Evolutionary conservation across 2,797 vertebrate species (phyloP), one percentile per base, ranked within the genome.

Genomic region (Cuniculus paca): DNA sequence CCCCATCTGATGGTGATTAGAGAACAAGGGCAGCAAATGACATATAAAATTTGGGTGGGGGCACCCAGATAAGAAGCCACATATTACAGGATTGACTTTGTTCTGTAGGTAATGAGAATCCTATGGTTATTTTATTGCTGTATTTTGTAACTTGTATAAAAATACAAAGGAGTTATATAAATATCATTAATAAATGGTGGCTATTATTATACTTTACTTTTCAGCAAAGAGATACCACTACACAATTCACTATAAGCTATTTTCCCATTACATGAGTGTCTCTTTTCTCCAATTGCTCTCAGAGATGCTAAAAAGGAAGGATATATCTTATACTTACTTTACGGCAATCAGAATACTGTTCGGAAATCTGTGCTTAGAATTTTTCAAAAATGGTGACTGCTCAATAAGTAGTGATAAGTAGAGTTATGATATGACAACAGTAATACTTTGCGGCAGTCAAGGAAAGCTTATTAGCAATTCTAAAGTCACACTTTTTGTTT

Each of bases 121-220:
- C n/a, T 61, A n/a, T 54, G 9, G n/a, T 68, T 80, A 34, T 68
- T 83, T 72, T 48, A 80, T 24, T 28, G 48, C 48, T 70, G 8
- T 68, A 83, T 72, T 96, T 90, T 58, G 93, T 3, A 80, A 93
- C 14, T 78, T 9, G 90, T 50, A 88, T 52, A 61, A 92, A 93
- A 72, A 36, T 39, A 89, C 12, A 88, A 56, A 12, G 8, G 94
- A 4, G 36, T 77, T 28, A 89, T 31, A 65, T 54, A 54, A 54
- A 54, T 54, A 54, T 54, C 17, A 54, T 75, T 70, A 58, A 85
- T 9, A 89, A 82, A 54, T 36, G 3, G 24, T 42, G 9, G 65
- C 26, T 82, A 20, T 70, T 60, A 10, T 70, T 77, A 77, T 26
- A 20, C 4, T 34, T 9, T 72, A 54, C 50, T 61, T 82, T 87